phyloP scores from a whole-genome alignment of 1,140 invertebrate species.

The Drosophila mauritiana region DNA sequence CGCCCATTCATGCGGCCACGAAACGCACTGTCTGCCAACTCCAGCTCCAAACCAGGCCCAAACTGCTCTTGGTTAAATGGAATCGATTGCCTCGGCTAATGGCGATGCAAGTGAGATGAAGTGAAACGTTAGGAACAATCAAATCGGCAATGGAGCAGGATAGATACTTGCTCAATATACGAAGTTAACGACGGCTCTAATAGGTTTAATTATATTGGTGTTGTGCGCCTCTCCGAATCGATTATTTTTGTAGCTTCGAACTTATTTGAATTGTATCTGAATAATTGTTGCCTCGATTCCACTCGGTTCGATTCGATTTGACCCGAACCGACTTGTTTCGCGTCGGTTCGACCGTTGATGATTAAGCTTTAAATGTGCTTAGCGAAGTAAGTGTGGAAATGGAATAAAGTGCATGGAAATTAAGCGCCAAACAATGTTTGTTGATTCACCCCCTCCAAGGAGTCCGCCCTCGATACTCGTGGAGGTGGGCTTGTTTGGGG shows the following conservation, averaged over 20 bases:
- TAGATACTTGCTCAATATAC: conserved; percentile 53
- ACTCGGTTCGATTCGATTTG: conserved; percentile 19
- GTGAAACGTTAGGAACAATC: conserved; percentile 43
- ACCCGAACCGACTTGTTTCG: conserved; percentile 6
- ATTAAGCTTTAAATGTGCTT: conserved; percentile 80
- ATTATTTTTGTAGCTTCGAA: conserved; percentile 59
- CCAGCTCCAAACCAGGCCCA: conserved; percentile 14
- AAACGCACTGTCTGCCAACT: conserved; percentile 31
- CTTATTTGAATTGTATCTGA: conserved; percentile 57
- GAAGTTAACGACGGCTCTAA: conserved; percentile 56
- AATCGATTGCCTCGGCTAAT: conserved; percentile 20
- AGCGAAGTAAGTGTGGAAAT: conserved; percentile 68
- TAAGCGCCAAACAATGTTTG: conserved; percentile 38
- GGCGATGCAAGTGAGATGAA: conserved; percentile 36
- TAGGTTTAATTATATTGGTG: conserved; percentile 62
- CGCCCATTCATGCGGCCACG: conserved; percentile 4
- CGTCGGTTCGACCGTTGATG: conserved; percentile 40
- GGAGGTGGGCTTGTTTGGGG: conserved; percentile 4
- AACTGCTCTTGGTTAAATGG: conserved; percentile 29
- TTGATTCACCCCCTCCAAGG: conserved; percentile 10
- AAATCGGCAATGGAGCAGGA: conserved; percentile 46
- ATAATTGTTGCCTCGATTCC: conserved; percentile 43
- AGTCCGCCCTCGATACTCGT: neutral
- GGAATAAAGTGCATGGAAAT: conserved; percentile 77
- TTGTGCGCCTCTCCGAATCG: conserved; percentile 55